Evolutionary conservation across 2,797 vertebrate genomes (phyloP).

Genomic region (Notolabrus celidotus): DNA sequence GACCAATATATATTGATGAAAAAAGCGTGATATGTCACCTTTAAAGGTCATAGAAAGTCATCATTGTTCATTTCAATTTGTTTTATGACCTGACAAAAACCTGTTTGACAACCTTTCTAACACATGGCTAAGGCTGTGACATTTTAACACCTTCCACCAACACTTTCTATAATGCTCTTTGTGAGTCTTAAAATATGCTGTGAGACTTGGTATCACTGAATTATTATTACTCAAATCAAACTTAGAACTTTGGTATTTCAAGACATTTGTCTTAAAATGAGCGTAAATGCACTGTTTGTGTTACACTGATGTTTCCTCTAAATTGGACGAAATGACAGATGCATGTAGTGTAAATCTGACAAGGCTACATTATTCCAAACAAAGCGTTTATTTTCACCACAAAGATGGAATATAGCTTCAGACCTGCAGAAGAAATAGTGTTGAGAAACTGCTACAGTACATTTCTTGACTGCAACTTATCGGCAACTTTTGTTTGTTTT

Average conservation of each 20-base stretch:
- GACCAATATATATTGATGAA: no score
- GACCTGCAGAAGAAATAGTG: no score
- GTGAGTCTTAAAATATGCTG: neutral
- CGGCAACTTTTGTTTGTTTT: neutral
- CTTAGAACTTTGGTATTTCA: neutral
- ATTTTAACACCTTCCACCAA: no score
- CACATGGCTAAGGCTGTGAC: neutral
- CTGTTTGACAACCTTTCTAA: neutral
- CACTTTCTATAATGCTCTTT: neutral
- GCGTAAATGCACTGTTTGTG: neutral
- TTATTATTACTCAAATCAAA: neutral
- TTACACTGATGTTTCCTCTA: neutral
- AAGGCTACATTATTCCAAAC: neutral
- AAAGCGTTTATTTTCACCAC: neutral
- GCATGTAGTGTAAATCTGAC: constrained; percentile 10
- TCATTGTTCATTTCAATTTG: no score
- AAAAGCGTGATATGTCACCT: no score
- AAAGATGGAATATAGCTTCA: neutral
- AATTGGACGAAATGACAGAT: constrained; percentile 16
- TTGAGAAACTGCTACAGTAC: neutral
- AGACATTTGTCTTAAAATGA: neutral
- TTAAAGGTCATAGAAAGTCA: no score
- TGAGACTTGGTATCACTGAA: neutral
- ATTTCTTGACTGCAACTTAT: constrained; percentile 8
- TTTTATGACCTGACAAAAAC: neutral